These are phyloP conservation scores for Tokudaia muenninki DNA, from an alignment of 2,797 vertebrate genomes.

Conservation along the genomic window DNA sequence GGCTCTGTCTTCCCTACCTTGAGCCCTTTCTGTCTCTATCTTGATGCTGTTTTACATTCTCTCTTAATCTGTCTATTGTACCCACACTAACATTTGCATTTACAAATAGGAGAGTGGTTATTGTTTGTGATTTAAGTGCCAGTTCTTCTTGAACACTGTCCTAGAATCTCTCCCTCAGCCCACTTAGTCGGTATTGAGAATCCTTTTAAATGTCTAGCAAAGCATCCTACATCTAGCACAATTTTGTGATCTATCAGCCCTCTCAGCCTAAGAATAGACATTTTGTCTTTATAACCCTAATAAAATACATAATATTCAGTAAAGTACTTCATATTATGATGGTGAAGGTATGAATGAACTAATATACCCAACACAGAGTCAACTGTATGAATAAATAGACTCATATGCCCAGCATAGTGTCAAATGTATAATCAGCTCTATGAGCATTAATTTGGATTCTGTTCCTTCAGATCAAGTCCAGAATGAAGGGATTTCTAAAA, in stretches of 20 bases:
- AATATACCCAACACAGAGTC: neutral
- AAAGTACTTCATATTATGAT: neutral
- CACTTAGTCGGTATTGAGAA: neutral
- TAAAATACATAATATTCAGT: neutral
- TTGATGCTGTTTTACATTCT: neutral
- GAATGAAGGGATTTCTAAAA: conserved; percentile 39
- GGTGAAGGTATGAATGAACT: neutral
- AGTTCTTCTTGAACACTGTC: neutral
- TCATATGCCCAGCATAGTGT: neutral
- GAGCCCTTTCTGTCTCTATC: neutral
- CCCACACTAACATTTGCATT: neutral
- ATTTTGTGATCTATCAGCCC: neutral
- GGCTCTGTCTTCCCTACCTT: neutral
- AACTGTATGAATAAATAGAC: neutral
- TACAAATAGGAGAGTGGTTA: conserved; percentile 16
- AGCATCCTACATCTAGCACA: neutral
- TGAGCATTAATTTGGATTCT: neutral
- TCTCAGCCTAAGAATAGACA: neutral
- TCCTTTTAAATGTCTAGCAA: neutral
- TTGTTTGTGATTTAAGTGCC: conserved; percentile 16
- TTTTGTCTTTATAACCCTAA: neutral
- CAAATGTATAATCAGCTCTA: neutral
- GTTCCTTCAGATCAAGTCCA: conserved; percentile 48
- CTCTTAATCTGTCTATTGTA: neutral
- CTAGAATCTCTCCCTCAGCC: neutral